Base-by-base conservation (phyloP, 1,140 invertebrate genomes). In the Dreissena rostriformis region DNA sequence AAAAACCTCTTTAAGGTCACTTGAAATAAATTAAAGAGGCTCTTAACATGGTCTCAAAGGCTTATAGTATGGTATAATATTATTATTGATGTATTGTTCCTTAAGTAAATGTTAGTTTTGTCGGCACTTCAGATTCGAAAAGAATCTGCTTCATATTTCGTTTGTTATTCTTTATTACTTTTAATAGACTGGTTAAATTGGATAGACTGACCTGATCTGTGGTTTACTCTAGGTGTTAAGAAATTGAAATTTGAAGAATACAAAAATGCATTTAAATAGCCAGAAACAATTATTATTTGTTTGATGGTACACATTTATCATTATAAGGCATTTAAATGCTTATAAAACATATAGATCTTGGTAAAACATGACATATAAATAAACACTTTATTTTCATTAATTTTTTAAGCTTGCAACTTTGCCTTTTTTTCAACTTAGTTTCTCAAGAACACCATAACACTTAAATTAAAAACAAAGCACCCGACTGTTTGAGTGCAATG, bases 1-100 rank as follows among this genome's bases (percentile, higher is more conserved):
- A n/a, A 52, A 55, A 26, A 52, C 51, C 51, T 51, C 39, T 76
- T 76, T 76, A 76, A 76, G 74, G 74, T 76, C 74, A 76, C 74
- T 65, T 76, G 49, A 17, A 49, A 76, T 19, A 24, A 61, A 61
- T 61, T n/a, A 61, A 6, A n/a, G 57, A 61, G 22, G 17, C 57
- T 24, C 22, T n/a, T 11, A 19, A 24, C 17, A 19, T n/a, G 57
- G 22, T 61, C 17, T 61, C 57, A 61, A 61, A 61, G 57, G 17
- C 17, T 24, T 57, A 19, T 24, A 61, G 11, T 61, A 61, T 61
- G 6, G 22, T 61, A 61, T 61, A 6, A 61, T 61, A 61, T 61
- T 61, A 61, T 61, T 61, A 61, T 24, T 61, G 57, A 61, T 24
- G 22, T 61, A 61, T 61, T 61, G 57, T 61, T 61, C 17, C 17